Evolutionary conservation across 2,888 invertebrate species (phyloP).

Genomic region (Quadroppia sp.): DNA sequence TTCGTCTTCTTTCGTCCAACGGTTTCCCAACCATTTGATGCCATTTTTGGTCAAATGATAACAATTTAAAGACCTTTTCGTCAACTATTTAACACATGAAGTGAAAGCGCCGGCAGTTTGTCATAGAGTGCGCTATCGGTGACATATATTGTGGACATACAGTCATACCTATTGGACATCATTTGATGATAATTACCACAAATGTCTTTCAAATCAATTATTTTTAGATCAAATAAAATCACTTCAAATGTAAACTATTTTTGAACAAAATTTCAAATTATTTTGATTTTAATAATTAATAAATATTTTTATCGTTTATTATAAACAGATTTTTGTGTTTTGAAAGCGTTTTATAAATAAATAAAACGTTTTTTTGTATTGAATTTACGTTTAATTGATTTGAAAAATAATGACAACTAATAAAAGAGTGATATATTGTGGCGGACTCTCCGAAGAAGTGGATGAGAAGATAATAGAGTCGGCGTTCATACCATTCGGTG

Average conservation of each 20-base stretch:
- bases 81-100: not conserved
- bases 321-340: not conserved
- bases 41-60: not conserved
- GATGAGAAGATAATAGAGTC: slow-evolving; percentile 91
- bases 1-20: slow-evolving; percentile 2
- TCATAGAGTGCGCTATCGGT: not conserved
- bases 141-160: not conserved
- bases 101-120: slow-evolving; percentile 13
- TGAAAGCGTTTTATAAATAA: too few relatives aligned
- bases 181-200: too few relatives aligned
- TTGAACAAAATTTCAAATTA: not conserved
- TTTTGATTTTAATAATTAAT: not conserved
- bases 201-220: too few relatives aligned
- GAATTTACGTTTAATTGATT: not conserved
- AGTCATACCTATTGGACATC: too few relatives aligned
- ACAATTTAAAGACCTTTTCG: not conserved
- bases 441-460: slow-evolving; percentile 54
- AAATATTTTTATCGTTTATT: not conserved
- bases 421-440: slow-evolving; percentile 49
- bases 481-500: slow-evolving; percentile 97
- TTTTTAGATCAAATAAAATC: too few relatives aligned
- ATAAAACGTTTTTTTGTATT: not conserved
- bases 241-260: too few relatives aligned
- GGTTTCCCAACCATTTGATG: slow-evolving; percentile 29
- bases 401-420: slow-evolving; percentile 35